phyloP scores from a whole-genome alignment of 2,113 vertebrate genomes.

The Passer domesticus region DNA sequence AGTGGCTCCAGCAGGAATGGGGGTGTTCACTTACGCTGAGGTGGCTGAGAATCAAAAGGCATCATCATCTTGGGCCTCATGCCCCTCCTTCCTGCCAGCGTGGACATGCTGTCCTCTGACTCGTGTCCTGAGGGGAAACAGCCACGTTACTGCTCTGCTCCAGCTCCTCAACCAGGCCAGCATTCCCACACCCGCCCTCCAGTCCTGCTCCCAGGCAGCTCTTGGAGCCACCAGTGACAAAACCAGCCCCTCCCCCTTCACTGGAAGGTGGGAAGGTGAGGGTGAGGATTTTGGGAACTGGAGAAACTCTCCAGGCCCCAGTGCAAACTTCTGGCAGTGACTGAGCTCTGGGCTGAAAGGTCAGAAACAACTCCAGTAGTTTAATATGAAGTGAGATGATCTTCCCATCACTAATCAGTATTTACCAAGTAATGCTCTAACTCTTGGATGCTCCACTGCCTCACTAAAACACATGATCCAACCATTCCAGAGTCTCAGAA shows the following conservation, averaged over 20 bases:
- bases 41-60: slow-evolving; percentile 98
- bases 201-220: neutral
- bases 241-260: neutral
- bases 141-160: neutral
- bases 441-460: neutral
- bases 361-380: neutral
- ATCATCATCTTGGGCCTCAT: slow-evolving; percentile 99
- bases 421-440: neutral
- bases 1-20: neutral
- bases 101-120: slow-evolving; percentile 97
- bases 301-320: neutral
- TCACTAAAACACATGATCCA: neutral
- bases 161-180: neutral
- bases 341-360: neutral
- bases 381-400: neutral
- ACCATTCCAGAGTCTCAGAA: neutral
- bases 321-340: neutral
- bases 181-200: neutral
- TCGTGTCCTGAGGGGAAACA: slow-evolving; percentile 87
- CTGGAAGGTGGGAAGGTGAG: neutral
- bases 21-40: slow-evolving; percentile 91
- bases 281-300: neutral
- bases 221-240: neutral
- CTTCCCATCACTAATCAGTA: neutral
- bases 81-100: slow-evolving; percentile 91